Percentiles rank a stretch among this genome's conserved stretches.
Evolutionary conservation across 2,113 vertebrate genomes (phyloP).

Genomic region (Piaya cayana): DNA sequence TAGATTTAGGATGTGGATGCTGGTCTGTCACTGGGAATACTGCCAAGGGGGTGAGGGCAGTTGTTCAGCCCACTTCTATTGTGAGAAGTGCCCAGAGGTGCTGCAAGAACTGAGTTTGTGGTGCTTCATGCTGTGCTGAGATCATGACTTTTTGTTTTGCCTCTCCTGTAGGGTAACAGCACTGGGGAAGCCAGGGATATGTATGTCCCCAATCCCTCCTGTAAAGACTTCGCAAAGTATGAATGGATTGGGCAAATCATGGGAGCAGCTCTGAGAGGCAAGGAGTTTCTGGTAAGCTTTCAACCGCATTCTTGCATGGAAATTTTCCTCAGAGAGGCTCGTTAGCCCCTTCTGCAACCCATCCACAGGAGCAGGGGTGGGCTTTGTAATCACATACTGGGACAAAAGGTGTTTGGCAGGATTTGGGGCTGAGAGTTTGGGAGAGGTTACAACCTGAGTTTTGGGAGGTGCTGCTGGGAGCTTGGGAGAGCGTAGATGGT

Average conservation of each 20-base stretch:
- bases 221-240: conserved; percentile 91
- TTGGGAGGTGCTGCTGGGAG: neutral
- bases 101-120: neutral
- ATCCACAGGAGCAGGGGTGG: neutral
- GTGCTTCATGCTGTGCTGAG: neutral
- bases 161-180: conserved; percentile 79
- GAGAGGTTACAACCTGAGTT: neutral
- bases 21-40: neutral
- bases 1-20: neutral
- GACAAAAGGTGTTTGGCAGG: neutral
- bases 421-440: neutral
- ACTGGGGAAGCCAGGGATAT: conserved; percentile 93
- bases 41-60: neutral
- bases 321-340: neutral
- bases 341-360: neutral
- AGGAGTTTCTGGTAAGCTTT: conserved; percentile 92
- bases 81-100: neutral
- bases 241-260: conserved; percentile 98
- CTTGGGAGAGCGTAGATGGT: neutral
- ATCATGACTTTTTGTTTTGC: neutral
- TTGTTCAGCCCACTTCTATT: neutral
- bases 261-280: conserved; percentile 95
- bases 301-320: neutral
- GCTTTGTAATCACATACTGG: neutral
- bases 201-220: conserved; percentile 96